Base-by-base conservation (phyloP, 2,797 vertebrate genomes). In the Poecilia wingei region DNA sequence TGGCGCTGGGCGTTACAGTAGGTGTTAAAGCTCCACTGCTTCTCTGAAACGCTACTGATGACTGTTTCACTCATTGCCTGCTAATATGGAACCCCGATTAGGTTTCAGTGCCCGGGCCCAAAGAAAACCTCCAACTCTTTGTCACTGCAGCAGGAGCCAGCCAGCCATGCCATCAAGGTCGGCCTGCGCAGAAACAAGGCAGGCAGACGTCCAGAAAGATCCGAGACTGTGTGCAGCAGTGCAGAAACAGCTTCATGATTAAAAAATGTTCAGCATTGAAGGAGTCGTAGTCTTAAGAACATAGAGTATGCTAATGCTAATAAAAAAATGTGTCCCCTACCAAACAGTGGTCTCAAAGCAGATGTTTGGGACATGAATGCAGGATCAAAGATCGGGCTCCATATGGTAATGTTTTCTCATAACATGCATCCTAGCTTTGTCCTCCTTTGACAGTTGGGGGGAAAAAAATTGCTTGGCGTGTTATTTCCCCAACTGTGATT, bases 31-130 rank as follows among this genome's bases (percentile, higher is more conserved):
- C 90, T 90, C 89, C 86, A 79, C 80, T 90, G 89, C 91, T 84
- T 91, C 87, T 81, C 87, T 92, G 82, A 93, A 92, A 93, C 87
- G 88, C 86, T 90, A 83, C 84, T 55, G 92, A 46, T 93, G 94
- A 94, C 92, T 94, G 94, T 86, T 93, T 94, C 93, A 92, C 91
- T 95, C 94, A 91, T 69, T 91, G 88, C 91, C 83, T 71, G 49
- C 85, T 93, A 94, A 94, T 94, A 92, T 88, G 85, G 80, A 90
- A 82, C 70, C 80, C 75, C 83, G 83, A 88, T 94, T 83, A 90
- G 79, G 82, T 94, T 93, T 92, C 93, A 81, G 76, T 31, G 9
- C 77, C 12, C 4, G 33, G 36, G 55, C 77, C 79, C 74, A 12
- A 79, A 28, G 72, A 82, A 77, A 59, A 33, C 79, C 77, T 78